Evolutionary conservation across 2,797 vertebrate species (phyloP).

Genomic region (Nyctalus aviator): DNA sequence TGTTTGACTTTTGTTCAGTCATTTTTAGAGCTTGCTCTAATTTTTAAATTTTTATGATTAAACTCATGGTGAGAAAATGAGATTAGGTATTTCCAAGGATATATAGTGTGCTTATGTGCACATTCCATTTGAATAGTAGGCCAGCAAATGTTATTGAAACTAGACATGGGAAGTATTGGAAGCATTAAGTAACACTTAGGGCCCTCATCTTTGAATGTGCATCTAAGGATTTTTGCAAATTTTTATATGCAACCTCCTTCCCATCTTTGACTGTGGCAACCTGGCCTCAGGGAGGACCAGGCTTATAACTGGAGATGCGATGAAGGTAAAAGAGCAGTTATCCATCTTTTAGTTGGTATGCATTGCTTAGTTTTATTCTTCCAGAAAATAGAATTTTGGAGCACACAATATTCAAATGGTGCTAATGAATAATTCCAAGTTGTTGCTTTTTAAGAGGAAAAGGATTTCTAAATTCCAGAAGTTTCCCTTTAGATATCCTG

Average conservation of each 20-base stretch:
- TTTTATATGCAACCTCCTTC: background rate
- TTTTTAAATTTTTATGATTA: conserved; percentile 4
- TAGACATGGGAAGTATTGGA: background rate
- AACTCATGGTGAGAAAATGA: background rate
- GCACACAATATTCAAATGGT: background rate
- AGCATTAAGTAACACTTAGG: background rate
- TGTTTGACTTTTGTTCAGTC: background rate
- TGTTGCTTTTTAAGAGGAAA: background rate
- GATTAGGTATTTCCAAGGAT: background rate
- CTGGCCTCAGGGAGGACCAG: background rate
- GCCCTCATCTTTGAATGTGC: background rate
- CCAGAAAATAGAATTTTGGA: background rate
- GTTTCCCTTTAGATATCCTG: background rate
- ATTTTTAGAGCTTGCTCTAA: background rate
- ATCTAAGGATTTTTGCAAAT: background rate
- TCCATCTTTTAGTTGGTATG: background rate
- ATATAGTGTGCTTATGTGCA: background rate
- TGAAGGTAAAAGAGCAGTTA: background rate
- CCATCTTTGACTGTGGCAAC: background rate
- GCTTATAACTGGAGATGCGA: background rate
- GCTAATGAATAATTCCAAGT: background rate
- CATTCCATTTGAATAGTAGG: background rate
- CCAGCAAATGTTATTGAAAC: background rate
- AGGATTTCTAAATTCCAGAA: background rate
- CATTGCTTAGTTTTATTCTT: conserved; percentile 19